phyloP scores from a whole-genome alignment of 2,797 vertebrate genomes.

The Smutsia temminckii region DNA sequence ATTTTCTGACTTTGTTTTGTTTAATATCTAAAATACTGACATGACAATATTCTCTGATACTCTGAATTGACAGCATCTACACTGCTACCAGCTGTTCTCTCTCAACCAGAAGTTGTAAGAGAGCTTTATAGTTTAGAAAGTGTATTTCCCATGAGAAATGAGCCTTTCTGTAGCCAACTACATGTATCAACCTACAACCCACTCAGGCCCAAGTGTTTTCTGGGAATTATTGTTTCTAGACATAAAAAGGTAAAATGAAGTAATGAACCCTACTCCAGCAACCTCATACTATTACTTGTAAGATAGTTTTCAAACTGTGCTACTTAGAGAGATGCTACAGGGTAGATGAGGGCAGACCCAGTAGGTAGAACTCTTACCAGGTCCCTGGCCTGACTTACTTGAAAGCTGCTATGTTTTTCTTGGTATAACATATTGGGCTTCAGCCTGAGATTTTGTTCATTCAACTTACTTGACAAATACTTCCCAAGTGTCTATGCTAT shows the following conservation, averaged over 20 bases:
- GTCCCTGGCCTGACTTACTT: not conserved
- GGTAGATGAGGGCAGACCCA: not conserved
- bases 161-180: not conserved
- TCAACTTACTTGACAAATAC: not conserved
- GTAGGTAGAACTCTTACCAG: not conserved
- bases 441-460: not conserved
- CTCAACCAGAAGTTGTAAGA: not conserved
- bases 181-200: not conserved
- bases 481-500: not conserved
- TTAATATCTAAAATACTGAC: not conserved
- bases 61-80: not conserved
- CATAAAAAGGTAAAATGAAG: slow-evolving; percentile 18
- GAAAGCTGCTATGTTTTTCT: not conserved
- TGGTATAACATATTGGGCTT: not conserved
- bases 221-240: not conserved
- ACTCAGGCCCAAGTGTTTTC: not conserved
- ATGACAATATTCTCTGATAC: not conserved
- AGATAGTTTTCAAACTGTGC: not conserved
- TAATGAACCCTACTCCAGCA: not conserved
- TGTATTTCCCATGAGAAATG: not conserved
- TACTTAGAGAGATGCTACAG: not conserved
- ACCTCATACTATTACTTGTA: not conserved
- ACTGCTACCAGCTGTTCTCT: not conserved
- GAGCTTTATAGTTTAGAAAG: not conserved
- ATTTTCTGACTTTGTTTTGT: not conserved